Evolutionary conservation across 53 echinoderm and acorn worm species (phyloP).

Genomic region (Astropecten irregularis): DNA sequence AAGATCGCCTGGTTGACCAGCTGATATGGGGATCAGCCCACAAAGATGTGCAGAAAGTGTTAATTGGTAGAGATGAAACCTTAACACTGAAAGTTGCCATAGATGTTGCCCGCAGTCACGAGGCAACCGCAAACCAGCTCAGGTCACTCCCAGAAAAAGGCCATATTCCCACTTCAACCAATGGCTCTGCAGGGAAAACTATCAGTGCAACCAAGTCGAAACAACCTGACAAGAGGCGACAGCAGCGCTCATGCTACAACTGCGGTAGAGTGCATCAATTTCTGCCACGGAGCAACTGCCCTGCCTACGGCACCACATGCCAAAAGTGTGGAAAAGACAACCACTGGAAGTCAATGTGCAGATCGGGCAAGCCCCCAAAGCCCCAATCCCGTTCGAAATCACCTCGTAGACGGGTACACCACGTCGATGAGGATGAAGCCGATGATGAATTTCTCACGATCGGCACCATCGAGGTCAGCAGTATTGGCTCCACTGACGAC

Average conservation of each 20-base stretch:
- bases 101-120: conserved; percentile 8
- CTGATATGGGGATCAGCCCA: too few species aligned
- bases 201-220: neutral
- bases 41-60: too few species aligned
- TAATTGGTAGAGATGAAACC: neutral
- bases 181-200: too few species aligned
- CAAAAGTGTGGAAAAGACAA: conserved; percentile 25
- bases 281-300: neutral
- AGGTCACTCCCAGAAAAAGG: neutral
- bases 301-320: conserved; percentile 19
- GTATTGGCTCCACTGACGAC: too few species aligned
- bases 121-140: too few species aligned
- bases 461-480: too few species aligned
- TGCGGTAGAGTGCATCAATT: neutral
- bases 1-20: too few species aligned
- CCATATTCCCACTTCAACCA: neutral
- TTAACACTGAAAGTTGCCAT: conserved; percentile 7
- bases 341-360: too few species aligned
- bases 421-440: too few species aligned
- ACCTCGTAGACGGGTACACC: too few species aligned
- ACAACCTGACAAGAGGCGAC: neutral
- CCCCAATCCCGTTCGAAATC: neutral
- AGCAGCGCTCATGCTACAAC: too few species aligned
- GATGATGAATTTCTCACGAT: too few species aligned
- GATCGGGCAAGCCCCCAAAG: neutral